These are phyloP conservation scores for Pituophis catenifer DNA, from an alignment of 2,113 vertebrate genomes.

Conservation along the genomic window DNA sequence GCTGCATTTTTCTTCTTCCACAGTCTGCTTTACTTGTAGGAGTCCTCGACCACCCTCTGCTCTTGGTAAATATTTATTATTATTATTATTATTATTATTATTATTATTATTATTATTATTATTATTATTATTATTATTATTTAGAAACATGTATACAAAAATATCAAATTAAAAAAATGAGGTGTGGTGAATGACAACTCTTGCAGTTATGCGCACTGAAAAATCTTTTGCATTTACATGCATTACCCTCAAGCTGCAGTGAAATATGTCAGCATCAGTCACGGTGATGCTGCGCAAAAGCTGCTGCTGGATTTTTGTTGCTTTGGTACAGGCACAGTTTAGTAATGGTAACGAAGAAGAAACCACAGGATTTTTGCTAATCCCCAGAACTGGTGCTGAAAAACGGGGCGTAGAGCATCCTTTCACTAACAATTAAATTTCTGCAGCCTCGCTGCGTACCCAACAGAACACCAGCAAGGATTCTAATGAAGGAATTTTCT, in stretches of 20 bases:
- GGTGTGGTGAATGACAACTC: background rate
- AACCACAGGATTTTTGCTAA: background rate
- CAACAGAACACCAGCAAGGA: background rate
- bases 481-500: background rate
- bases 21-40: too few relatives aligned
- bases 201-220: background rate
- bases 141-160: background rate
- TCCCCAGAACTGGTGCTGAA: background rate
- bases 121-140: too few relatives aligned
- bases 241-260: background rate
- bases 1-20: too few relatives aligned
- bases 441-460: background rate
- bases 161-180: background rate
- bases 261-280: background rate
- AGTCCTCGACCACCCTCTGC: too few relatives aligned
- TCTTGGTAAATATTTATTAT: too few relatives aligned
- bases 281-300: background rate
- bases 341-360: background rate
- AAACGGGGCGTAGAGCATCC: background rate
- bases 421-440: background rate
- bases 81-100: too few relatives aligned
- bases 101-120: too few relatives aligned
- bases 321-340: background rate
- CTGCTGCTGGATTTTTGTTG: background rate
- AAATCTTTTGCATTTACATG: background rate